A percentile compares a stretch with the other conserved stretches of the same genome.
Conservation (phyloP, 2,113 vertebrate genomes). For the Lethenteron camtschaticum region DNA sequence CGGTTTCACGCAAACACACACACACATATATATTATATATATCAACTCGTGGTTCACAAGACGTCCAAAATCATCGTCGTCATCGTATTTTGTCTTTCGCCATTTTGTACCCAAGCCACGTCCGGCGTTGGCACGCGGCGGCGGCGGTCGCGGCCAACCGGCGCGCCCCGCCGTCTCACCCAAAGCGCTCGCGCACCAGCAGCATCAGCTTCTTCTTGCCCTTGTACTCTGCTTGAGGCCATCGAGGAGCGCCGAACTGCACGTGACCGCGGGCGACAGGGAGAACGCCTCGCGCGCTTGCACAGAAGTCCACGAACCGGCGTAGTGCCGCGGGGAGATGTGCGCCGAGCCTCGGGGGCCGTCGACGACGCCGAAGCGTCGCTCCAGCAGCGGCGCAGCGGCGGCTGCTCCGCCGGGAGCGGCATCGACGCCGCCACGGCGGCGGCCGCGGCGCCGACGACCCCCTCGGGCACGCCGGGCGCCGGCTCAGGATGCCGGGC, state of each 20-base stretch:
- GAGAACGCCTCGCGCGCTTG: conserved; percentile 88
- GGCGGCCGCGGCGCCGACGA: conserved; percentile 62
- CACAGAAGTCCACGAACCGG: conserved; percentile 93
- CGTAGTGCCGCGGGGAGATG: conserved; percentile 93
- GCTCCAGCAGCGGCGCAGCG: conserved; percentile 71
- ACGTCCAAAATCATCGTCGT: too few relatives aligned
- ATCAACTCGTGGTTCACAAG: too few relatives aligned
- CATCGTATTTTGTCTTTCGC: too few relatives aligned
- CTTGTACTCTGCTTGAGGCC: conserved; percentile 99
- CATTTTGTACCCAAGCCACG: too few relatives aligned
- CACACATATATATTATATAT: too few relatives aligned
- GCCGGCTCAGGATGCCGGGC: conserved; percentile 70
- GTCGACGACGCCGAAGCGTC: conserved; percentile 96
- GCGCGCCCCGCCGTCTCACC: conserved; percentile 22
- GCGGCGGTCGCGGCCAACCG: too few relatives aligned
- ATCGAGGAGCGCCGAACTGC: conserved; percentile 94
- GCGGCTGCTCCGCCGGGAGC: conserved; percentile 95
- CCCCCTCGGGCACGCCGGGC: conserved; percentile 14
- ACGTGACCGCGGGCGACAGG: conserved; percentile 77
- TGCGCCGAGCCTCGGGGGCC: conserved; percentile 82
- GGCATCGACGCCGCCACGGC: conserved; percentile 63
- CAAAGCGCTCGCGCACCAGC: conserved; percentile 80
- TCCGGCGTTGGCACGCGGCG: too few relatives aligned
- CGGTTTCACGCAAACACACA: too few relatives aligned
- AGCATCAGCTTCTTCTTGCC: conserved; percentile 99